Percentiles rank a stretch among this genome's conserved stretches.
Conservation (phyloP, 64 coral and sea anemone species). For the Hydrozoanthus tunicans region DNA sequence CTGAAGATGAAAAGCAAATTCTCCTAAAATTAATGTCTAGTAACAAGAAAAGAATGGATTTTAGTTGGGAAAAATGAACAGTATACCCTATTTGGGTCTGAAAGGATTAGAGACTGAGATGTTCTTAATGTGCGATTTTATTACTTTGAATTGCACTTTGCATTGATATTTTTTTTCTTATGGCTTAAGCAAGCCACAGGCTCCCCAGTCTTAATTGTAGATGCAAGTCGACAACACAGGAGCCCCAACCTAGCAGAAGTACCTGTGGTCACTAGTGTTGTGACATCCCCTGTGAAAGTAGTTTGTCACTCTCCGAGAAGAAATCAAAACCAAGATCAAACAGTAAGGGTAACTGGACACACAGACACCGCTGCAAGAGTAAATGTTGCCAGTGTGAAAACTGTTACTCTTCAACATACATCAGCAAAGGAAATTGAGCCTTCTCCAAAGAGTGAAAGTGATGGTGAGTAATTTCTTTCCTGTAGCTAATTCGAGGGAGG, state of each 20-base stretch:
- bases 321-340: not conserved
- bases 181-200: not conserved
- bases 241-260: conserved; percentile 71
- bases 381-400: conserved; percentile 66
- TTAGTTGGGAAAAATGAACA: too few species aligned
- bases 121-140: not conserved
- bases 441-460: conserved; percentile 21
- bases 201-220: conserved; percentile 69
- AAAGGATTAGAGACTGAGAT: too few species aligned
- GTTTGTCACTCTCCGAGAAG: conserved; percentile 84
- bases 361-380: conserved; percentile 63
- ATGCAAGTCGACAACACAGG: conserved; percentile 69
- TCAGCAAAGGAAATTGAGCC: conserved; percentile 31
- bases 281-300: conserved; percentile 81
- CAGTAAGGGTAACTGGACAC: conserved; percentile 33
- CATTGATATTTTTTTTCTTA: not conserved
- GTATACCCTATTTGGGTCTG: too few species aligned
- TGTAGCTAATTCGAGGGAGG: too few species aligned
- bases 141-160: too few species aligned
- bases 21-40: too few species aligned
- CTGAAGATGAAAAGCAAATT: too few species aligned
- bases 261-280: conserved; percentile 75
- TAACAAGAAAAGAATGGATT: too few species aligned
- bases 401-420: conserved; percentile 37
- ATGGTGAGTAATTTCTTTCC: not conserved